Percentiles rank a stretch among this genome's conserved stretches.
Evolutionary conservation across 2,888 invertebrate genomes (phyloP).

Genomic region (Heliconius hortense): DNA sequence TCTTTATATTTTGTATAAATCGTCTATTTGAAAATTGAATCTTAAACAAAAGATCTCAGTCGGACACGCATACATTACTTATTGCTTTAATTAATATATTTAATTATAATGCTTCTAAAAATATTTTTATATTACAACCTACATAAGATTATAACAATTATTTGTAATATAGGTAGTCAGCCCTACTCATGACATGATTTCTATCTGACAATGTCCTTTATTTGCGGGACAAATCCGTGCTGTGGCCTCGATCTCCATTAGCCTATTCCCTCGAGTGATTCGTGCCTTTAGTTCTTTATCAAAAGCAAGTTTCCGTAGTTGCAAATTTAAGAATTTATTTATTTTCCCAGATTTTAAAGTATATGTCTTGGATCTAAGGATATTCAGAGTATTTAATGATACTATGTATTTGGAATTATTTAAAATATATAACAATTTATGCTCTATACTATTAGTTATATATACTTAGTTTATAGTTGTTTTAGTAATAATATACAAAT

Average conservation of each 20-base stretch:
- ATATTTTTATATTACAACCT: not conserved
- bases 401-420: not conserved
- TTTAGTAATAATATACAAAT: no score
- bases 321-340: not conserved
- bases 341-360: not conserved
- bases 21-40: not conserved
- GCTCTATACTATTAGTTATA: no score
- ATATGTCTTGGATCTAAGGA: no score
- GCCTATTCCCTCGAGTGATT: constrained; percentile 19
- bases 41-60: not conserved
- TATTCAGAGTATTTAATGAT: not conserved
- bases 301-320: constrained; percentile 12
- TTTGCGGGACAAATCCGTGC: constrained; percentile 22
- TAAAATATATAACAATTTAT: not conserved
- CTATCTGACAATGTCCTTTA: constrained; percentile 23
- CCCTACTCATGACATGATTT: constrained; percentile 6
- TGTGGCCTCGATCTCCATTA: constrained; percentile 18
- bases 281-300: constrained; percentile 23
- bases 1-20: not conserved
- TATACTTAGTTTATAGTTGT: no score
- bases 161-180: not conserved
- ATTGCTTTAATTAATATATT: not conserved
- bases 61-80: not conserved
- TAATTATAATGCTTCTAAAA: not conserved
- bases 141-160: not conserved